phyloP scores from a whole-genome alignment of 2,113 vertebrate species.

The Indri indri region DNA sequence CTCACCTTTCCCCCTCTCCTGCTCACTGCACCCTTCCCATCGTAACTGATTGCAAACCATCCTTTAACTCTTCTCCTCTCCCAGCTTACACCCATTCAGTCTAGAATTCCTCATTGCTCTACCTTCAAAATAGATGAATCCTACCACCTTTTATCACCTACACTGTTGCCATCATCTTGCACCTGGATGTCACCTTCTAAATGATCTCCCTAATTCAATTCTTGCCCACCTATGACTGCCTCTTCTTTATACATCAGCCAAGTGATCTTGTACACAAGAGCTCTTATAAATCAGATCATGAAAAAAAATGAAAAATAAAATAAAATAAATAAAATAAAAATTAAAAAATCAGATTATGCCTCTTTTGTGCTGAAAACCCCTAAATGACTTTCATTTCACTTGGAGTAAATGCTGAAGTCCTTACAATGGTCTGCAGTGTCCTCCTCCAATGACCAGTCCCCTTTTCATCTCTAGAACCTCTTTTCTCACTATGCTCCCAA shows the following conservation, averaged over 20 bases:
- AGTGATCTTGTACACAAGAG: not conserved
- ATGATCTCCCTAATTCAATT: not conserved
- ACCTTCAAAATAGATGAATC: not conserved
- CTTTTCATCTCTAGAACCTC: not conserved
- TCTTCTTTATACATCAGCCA: not conserved
- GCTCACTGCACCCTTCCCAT: not conserved
- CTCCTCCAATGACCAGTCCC: not conserved
- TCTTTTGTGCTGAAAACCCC: not conserved
- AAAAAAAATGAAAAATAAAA: too few relatives aligned
- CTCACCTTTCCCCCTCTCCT: not conserved
- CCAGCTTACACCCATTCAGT: not conserved
- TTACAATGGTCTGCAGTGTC: not conserved
- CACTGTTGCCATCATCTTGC: not conserved
- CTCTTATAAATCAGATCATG: not conserved
- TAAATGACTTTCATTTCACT: not conserved
- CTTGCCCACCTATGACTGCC: not conserved
- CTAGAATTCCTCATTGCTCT: not conserved
- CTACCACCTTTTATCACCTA: not conserved
- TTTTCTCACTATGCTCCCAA: not conserved
- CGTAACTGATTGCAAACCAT: too few relatives aligned
- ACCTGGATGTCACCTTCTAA: not conserved
- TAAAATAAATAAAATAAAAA: too few relatives aligned
- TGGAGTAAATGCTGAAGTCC: not conserved
- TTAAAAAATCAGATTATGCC: not conserved
- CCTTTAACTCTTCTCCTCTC: not conserved